These are phyloP conservation scores for Acrocera orbiculus DNA, from an alignment of 2,888 invertebrate genomes.

Conservation along the genomic window DNA sequence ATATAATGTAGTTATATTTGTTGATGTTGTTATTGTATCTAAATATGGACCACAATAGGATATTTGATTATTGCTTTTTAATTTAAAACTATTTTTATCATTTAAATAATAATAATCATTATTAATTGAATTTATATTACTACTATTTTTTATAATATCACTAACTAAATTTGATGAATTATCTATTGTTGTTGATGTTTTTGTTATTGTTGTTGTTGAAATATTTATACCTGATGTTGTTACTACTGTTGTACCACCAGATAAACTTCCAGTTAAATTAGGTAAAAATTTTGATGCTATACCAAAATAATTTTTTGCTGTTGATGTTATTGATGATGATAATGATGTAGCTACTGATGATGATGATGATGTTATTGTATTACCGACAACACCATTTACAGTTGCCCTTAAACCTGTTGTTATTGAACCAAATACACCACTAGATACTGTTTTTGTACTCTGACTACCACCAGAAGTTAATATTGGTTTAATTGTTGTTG, in stretches of 20 bases:
- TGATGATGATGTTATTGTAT: not conserved
- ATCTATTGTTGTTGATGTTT: conserved; percentile 7
- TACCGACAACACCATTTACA: conserved; percentile 8
- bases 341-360: conserved; percentile 4
- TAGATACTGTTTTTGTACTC: conserved; percentile 1
- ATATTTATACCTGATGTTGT: conserved; percentile 8
- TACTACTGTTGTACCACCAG: conserved; percentile 2
- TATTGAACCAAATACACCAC: conserved; percentile 5
- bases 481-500: not conserved
- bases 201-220: conserved; percentile 7
- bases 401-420: conserved; percentile 9
- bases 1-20: conserved; percentile 9
- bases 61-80: too few species aligned
- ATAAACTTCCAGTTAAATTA: conserved; percentile 6
- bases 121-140: too few species aligned
- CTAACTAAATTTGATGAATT: conserved; percentile 4
- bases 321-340: conserved; percentile 7
- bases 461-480: not conserved
- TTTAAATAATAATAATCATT: too few species aligned
- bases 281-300: conserved; percentile 11
- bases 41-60: too few species aligned
- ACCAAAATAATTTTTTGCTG: conserved; percentile 10
- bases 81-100: too few species aligned
- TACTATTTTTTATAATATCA: too few species aligned
- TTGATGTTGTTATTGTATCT: conserved; percentile 3